These are phyloP conservation scores for Chelonia mydas DNA, from an alignment of 2,797 vertebrate species.

Conservation along the genomic window DNA sequence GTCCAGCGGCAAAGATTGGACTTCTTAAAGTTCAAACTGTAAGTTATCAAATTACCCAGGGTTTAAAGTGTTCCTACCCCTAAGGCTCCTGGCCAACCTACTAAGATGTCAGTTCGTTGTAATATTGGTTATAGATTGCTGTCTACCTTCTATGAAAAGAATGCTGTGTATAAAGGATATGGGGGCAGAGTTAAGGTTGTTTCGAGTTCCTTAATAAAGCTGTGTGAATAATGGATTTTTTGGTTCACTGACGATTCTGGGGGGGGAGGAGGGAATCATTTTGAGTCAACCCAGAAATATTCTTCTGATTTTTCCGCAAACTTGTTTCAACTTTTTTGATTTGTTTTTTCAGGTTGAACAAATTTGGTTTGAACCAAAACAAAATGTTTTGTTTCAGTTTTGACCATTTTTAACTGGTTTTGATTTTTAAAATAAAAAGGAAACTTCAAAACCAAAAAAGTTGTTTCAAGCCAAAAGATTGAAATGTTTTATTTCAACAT, in stretches of 20 bases:
- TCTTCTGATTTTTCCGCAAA: no score
- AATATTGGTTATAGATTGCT: background rate
- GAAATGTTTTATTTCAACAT: background rate
- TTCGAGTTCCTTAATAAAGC: background rate
- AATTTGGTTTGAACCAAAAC: background rate
- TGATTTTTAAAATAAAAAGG: background rate
- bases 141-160: background rate
- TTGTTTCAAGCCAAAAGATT: background rate
- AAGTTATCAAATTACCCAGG: background rate
- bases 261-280: no score
- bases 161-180: background rate
- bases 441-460: background rate
- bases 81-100: background rate
- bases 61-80: background rate
- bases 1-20: background rate
- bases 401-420: background rate
- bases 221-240: background rate
- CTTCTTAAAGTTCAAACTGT: background rate
- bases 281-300: no score
- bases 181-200: background rate
- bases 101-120: background rate
- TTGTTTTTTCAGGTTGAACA: no score
- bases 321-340: no score
- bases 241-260: background rate
- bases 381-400: background rate